Conservation (phyloP, 2,888 invertebrate species). For the Pasiphila rectangulata region DNA sequence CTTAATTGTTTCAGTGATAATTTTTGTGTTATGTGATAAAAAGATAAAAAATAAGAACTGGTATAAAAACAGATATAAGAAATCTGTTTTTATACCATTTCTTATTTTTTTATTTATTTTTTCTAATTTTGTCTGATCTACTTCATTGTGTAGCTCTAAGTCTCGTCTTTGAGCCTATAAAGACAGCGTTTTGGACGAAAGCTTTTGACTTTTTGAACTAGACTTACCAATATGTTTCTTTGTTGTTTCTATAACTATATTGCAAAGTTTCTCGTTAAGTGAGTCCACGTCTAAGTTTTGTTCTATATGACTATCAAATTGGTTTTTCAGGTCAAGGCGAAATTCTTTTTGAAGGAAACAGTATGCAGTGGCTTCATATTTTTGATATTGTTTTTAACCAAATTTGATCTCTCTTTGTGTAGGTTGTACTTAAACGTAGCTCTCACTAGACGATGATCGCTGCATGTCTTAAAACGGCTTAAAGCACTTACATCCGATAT, state of each 20-base stretch:
- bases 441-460: no score
- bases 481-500: not conserved
- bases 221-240: not conserved
- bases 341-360: not conserved
- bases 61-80: no score
- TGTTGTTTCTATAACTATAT: not conserved
- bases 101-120: not conserved
- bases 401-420: no score
- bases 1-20: slow-evolving; percentile 1
- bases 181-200: not conserved
- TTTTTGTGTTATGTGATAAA: no score
- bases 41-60: no score
- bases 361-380: not conserved
- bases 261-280: not conserved
- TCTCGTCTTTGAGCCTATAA: no score
- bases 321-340: not conserved
- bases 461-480: no score
- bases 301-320: not conserved
- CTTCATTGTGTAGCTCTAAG: not conserved
- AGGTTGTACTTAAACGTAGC: no score
- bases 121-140: not conserved
- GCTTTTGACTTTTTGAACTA: not conserved
- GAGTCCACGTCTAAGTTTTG: not conserved
- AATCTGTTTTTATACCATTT: not conserved
- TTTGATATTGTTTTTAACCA: slow-evolving; percentile 2